Percentiles rank a stretch among this genome's conserved stretches.
Evolutionary conservation across 2,113 vertebrate species (phyloP).

Genomic region (Corvus cornix): DNA sequence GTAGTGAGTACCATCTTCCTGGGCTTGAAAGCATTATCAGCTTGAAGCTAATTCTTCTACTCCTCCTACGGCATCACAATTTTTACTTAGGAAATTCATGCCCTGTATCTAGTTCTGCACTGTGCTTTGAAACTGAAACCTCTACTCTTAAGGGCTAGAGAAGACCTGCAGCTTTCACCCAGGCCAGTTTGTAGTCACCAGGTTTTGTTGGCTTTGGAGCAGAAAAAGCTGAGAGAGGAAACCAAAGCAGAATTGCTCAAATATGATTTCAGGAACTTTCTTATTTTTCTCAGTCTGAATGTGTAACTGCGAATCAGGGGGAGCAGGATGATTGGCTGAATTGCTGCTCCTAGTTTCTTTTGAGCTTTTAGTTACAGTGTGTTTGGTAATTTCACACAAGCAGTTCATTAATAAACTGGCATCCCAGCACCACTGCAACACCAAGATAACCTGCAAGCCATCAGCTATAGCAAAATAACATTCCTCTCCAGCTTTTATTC

Average conservation of each 20-base stretch:
- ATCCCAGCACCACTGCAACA: not conserved
- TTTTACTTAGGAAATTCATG: not conserved
- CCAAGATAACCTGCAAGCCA: not conserved
- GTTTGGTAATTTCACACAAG: not conserved
- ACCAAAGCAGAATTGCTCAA: not conserved
- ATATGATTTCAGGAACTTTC: not conserved
- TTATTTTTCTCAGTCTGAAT: not conserved
- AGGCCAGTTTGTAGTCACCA: not conserved
- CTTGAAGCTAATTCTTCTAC: slow-evolving; percentile 12
- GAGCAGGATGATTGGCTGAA: not conserved
- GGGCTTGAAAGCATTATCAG: not conserved
- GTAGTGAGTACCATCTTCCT: not conserved
- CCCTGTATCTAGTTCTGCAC: not conserved
- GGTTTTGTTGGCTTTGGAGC: not conserved
- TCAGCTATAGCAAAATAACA: not conserved
- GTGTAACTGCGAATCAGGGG: not conserved
- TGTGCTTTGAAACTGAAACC: not conserved
- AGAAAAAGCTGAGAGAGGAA: not conserved
- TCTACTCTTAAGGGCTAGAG: not conserved
- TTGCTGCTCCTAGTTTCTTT: not conserved
- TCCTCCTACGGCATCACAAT: not conserved
- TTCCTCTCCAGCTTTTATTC: not conserved
- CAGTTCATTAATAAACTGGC: not conserved
- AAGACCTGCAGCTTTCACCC: not conserved
- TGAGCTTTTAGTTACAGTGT: not conserved